Percentiles rank a stretch among this genome's conserved stretches.
phyloP scores from a whole-genome alignment of 2,888 invertebrate species.

The Zonitis immaculata region DNA sequence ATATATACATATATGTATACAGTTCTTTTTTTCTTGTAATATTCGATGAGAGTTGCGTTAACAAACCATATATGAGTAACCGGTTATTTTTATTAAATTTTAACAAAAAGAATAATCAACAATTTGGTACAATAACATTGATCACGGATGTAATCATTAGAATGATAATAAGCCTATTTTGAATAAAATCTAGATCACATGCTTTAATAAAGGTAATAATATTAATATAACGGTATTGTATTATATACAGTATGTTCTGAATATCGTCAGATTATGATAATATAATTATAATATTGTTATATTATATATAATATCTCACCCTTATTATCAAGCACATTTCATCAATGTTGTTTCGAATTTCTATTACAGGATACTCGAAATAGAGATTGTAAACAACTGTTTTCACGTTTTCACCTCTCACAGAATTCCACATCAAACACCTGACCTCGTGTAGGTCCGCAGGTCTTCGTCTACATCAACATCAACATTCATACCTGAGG shows the following conservation, averaged over 20 bases:
- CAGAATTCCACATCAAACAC: slow-evolving; percentile 44
- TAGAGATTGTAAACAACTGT: slow-evolving; percentile 46
- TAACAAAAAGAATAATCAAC: background rate
- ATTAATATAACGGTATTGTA: slow-evolving; percentile 6
- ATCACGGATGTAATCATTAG: background rate
- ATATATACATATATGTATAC: too few relatives aligned
- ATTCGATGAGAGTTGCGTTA: too few relatives aligned
- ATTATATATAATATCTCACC: slow-evolving; percentile 35
- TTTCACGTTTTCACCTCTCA: slow-evolving; percentile 41
- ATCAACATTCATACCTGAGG: slow-evolving; percentile 35
- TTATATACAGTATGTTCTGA: background rate
- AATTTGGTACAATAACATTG: background rate
- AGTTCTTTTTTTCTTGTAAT: too few relatives aligned
- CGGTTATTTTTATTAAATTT: slow-evolving; percentile 6
- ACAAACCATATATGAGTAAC: slow-evolving; percentile 10
- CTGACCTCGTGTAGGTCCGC: slow-evolving; percentile 46
- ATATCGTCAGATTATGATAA: background rate
- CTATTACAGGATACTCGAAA: slow-evolving; percentile 33
- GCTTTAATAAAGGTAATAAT: slow-evolving; percentile 1
- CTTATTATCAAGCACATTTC: slow-evolving; percentile 36
- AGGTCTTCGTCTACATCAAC: slow-evolving; percentile 38
- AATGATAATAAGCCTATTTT: background rate
- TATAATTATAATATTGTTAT: background rate
- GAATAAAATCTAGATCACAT: slow-evolving; percentile 29
- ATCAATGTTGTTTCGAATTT: slow-evolving; percentile 30